These are phyloP conservation scores for Pegea sp. DNA, from an alignment of 23 tunicate genomes.

Conservation along the genomic window DNA sequence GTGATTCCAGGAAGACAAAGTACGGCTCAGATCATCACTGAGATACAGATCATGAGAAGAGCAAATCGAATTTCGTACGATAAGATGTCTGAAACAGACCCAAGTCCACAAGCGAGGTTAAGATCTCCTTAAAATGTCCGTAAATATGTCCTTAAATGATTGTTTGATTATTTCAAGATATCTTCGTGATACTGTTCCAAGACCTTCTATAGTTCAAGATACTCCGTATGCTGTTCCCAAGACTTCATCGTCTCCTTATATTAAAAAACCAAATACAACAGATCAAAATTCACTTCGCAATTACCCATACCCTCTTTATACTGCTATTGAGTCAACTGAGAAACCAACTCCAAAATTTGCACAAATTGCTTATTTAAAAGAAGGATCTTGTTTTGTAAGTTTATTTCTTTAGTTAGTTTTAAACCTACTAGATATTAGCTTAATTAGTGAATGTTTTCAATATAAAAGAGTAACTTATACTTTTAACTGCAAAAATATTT, in stretches of 20 bases:
- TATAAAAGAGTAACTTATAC: no score
- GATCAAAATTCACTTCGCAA: not conserved
- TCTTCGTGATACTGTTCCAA: slow-evolving; percentile 1
- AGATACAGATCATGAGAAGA: not conserved
- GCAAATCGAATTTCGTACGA: not conserved
- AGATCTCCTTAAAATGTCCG: no score
- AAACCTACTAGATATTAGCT: no score
- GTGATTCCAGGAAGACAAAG: no score
- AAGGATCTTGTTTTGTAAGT: slow-evolving; percentile 45
- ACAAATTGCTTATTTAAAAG: slow-evolving; percentile 17
- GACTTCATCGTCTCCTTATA: not conserved
- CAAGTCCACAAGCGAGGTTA: not conserved
- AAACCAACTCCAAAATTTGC: slow-evolving; percentile 14
- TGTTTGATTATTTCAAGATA: not conserved
- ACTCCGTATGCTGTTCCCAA: slow-evolving; percentile 37
- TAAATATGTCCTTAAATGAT: no score
- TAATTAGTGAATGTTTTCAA: no score
- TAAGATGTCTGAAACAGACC: not conserved
- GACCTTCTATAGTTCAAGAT: slow-evolving; percentile 23
- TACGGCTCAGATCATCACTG: not conserved
- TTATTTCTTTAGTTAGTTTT: no score
- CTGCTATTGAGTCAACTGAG: not conserved
- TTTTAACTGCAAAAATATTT: no score
- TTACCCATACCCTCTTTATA: not conserved
- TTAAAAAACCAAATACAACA: not conserved